Base-by-base conservation (phyloP, 2,888 invertebrate genomes). In the Amblyjoppa fuscipennis region DNA sequence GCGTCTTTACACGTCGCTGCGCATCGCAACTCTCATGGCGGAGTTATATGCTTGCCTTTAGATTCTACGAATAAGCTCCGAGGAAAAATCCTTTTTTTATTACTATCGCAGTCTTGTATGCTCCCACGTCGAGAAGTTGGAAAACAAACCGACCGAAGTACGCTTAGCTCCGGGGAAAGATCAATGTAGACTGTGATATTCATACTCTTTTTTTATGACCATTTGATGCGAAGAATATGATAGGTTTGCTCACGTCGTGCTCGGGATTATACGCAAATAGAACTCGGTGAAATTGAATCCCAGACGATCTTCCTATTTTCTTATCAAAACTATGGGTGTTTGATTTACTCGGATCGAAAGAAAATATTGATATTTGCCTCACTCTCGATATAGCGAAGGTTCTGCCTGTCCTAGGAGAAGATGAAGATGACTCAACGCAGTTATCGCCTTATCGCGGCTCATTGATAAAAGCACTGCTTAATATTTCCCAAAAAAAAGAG, bases 31-130 rank as follows among this genome's bases (percentile, higher is more conserved):
- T 9, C 53, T 66, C 66, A 51, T 76, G 66, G 20, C 64, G 41
- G 41, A 20, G 31, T 31, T 64, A 64, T 56, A 66, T 68, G 34
- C 56, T 68, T 56, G 77, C 53, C 49, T 66, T 45, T 68, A 68
- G 64, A 77, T 77, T 38, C 9, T 25, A 56, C 77, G 68, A 68
- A 66, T 77, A 68, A 77, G 51, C 66, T 77, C 28, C 34, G 77
- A 1, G 41, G 53, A 38, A 56, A 66, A 49, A 25, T 34, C 13
- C 31, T 49, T 34, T 20, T 41, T 66, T 64, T 64, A 59, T 61
- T 31, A 16, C 0, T 61, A 31, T 13, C 16, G 20, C 25, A 0
- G 25, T 7, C 2, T 9, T 2, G 56, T 2, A n/a, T 38, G 53
- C 11, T 34, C 13, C 16, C 11, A 11, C 3, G 4, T 76, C 2